phyloP scores from a whole-genome alignment of 2,888 invertebrate species.

The Kryphioiulus occultus region DNA sequence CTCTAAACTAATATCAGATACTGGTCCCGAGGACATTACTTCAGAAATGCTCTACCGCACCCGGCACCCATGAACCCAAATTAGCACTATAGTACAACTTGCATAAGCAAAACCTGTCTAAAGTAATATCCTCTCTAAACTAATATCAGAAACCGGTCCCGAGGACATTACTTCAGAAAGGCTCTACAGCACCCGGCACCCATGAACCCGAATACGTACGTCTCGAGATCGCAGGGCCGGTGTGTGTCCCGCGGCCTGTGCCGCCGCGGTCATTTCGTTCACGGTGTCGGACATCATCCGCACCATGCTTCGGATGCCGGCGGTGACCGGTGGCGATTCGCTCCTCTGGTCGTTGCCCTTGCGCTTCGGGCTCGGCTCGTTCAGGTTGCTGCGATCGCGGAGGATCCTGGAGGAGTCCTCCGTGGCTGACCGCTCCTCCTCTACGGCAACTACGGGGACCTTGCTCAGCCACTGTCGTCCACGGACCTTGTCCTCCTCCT shows the following conservation, averaged over 20 bases:
- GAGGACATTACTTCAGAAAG: too few species aligned
- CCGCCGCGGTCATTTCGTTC: neutral
- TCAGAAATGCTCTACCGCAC: too few species aligned
- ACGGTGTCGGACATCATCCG: neutral
- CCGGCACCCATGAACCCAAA: too few species aligned
- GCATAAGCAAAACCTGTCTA: too few species aligned
- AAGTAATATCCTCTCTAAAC: too few species aligned
- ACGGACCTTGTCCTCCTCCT: neutral
- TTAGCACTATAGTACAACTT: too few species aligned
- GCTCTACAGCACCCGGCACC: too few species aligned
- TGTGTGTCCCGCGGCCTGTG: constrained; percentile 43
- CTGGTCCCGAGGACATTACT: too few species aligned
- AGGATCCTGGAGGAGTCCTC: neutral
- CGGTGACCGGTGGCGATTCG: neutral
- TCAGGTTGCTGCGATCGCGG: neutral
- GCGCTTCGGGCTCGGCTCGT: neutral
- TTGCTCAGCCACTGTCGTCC: neutral
- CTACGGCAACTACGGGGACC: too few species aligned
- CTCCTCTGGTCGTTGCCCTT: neutral
- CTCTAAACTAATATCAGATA: too few species aligned
- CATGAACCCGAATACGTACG: constrained; percentile 41
- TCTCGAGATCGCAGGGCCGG: constrained; percentile 46
- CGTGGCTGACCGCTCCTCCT: neutral
- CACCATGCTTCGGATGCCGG: neutral
- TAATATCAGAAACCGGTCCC: too few species aligned